Evolutionary conservation across 1,140 invertebrate genomes (phyloP), one percentile per base, ranked within the genome.

Genomic region (Drosophila seguyi): DNA sequence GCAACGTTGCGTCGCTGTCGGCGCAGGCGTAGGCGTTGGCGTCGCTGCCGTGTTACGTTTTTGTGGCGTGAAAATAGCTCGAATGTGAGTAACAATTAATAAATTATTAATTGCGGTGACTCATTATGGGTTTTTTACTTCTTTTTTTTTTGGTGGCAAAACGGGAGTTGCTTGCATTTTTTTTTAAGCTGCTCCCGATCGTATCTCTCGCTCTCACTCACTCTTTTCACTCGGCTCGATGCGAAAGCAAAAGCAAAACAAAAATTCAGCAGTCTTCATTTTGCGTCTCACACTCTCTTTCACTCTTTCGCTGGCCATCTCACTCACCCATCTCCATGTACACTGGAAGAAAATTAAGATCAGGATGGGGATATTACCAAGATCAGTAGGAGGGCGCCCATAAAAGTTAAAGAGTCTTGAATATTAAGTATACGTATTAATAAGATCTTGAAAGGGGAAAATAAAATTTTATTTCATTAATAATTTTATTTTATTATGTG

Each of bases 231-330:
- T 82, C 75, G 71, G 75, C 75, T 87, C 75, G 66, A 82, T 71
- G 80, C 77, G 85, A 88, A 88, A 88, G 84, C 84, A 87, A 87
- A 87, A 87, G 84, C 84, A 77, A 88, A 84, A 84, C 84, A 80
- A 80, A 86, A 87, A 76, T 80, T 76, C 62, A 71, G 62, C 82
- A 62, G 60, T 73, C 74, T 75, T 60, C 72, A 65, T 62, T 62
- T 65, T 31, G 74, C 61, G 38, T 56, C 44, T 53, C n/a, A 22
- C 41, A 20, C 18, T 57, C 36, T 72, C 27, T 36, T 29, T 66
- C 36, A 52, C 38, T 18, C 22, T 1, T 0, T n/a, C 8, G 25
- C 8, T 20, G n/a, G 27, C 39, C 63, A 29, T 55, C 38, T 65
- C 29, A 56, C 41, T 36, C 50, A 22, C 31, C 59, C 44, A 38